Evolutionary conservation across 2,113 vertebrate genomes (phyloP).

Genomic region (Tor tambroides): DNA sequence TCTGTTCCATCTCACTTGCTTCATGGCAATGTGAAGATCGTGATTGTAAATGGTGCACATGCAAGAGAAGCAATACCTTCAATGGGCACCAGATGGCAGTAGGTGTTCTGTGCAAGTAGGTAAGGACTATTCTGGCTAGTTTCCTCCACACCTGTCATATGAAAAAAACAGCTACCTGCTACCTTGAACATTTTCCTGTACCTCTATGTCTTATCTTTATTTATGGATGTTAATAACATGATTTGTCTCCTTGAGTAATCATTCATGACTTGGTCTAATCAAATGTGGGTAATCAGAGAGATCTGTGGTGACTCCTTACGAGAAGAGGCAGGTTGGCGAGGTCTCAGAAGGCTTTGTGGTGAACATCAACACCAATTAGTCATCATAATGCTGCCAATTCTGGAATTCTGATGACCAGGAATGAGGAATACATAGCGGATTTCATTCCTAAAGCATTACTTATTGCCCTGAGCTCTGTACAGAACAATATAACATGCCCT

Average conservation of each 20-base stretch:
- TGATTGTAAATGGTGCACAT: neutral
- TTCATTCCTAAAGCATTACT: slow-evolving; percentile 7
- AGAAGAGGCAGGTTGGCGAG: slow-evolving; percentile 4
- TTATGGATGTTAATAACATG: neutral
- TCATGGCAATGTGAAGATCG: neutral
- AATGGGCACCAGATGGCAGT: slow-evolving; percentile 56
- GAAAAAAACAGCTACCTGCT: neutral
- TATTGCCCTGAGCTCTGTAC: neutral
- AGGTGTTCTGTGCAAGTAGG: slow-evolving; percentile 13
- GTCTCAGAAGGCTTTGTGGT: slow-evolving; percentile 18
- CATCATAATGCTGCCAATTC: neutral
- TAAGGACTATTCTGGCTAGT: neutral
- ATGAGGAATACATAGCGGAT: slow-evolving; percentile 20
- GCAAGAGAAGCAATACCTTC: neutral
- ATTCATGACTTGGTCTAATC: neutral
- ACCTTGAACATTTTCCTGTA: neutral
- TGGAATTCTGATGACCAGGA: slow-evolving; percentile 31
- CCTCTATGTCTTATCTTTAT: neutral
- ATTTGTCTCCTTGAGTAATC: neutral
- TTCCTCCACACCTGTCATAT: slow-evolving; percentile 2
- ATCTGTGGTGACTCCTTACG: neutral
- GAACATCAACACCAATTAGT: slow-evolving; percentile 5
- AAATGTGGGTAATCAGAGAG: neutral
- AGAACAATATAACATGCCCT: neutral
- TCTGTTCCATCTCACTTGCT: neutral